Base-by-base conservation (phyloP, 1,140 invertebrate species). In the Magallana gigas region DNA sequence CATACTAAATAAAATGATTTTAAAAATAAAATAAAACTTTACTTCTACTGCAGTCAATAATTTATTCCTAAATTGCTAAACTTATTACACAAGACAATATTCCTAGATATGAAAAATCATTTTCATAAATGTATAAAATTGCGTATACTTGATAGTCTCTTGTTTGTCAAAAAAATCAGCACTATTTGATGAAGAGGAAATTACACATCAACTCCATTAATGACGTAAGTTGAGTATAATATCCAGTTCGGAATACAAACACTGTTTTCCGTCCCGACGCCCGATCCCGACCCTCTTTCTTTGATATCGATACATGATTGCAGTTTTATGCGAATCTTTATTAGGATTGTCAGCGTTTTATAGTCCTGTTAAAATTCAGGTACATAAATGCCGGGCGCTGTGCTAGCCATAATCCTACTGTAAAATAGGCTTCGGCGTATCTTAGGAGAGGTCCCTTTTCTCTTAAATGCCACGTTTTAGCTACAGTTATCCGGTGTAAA, bases 311-410 rank as follows among this genome's bases (percentile, higher is more conserved):
- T 18, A 18, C 84, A 62, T 85, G 56, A 85, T 23, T 68, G 68
- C 84, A 85, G 60, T 48, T 57, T 48, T 62, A 48, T 56, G 14
- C 36, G n/a, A 85, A 18, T 36, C 57, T 64, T 76, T 76, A 76
- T 84, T 60, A 56, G 84, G 68, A 85, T 85, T 62, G 58, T 62
- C 60, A 48, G 36, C 36, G 57, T 62, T 84, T 84, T 85, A 85
- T 57, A 29, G 60, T 57, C 60, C 36, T 48, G 62, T n/a, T 85
- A 59, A 85, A 62, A 85, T 57, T 68, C 60, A 68, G 48, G 14
- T 36, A 85, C 11, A 64, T 71, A 85, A 68, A 85, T 85, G 62
- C 68, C 57, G 64, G 68, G 68, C 84, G 68, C 68, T 76, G 11
- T 76, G 23, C 18, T 3, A 29, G 68, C 23, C 18, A 76, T 76